phyloP scores from a whole-genome alignment of 2,888 invertebrate genomes.

The Drosophila anceps region DNA sequence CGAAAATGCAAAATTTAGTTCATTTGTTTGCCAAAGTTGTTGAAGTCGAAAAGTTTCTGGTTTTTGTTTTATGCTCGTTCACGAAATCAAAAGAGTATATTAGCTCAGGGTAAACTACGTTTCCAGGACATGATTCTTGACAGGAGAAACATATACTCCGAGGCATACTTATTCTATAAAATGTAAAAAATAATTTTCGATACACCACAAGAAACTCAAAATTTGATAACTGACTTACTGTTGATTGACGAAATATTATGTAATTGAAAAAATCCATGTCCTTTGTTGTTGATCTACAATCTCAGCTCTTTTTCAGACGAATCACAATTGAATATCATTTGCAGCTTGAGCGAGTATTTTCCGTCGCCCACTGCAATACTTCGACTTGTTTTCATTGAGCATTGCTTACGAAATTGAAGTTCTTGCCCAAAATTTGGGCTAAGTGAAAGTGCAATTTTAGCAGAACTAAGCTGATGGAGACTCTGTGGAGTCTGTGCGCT shows the following conservation, averaged over 20 bases:
- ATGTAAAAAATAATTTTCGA: neutral
- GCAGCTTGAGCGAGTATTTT: neutral
- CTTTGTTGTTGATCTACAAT: no score
- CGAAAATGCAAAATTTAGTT: slow-evolving; percentile 65
- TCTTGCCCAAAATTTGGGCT: slow-evolving; percentile 55
- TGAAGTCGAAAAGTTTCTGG: slow-evolving; percentile 55
- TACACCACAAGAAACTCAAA: neutral
- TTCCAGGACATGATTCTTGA: neutral
- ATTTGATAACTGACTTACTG: neutral
- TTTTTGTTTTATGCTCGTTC: slow-evolving; percentile 35
- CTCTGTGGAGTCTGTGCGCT: neutral
- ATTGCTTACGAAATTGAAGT: slow-evolving; percentile 35
- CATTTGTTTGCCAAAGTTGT: slow-evolving; percentile 61
- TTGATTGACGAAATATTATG: neutral
- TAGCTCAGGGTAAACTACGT: neutral
- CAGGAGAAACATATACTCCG: neutral
- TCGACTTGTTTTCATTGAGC: slow-evolving; percentile 18
- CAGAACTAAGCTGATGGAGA: slow-evolving; percentile 2
- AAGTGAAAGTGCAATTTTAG: slow-evolving; percentile 68
- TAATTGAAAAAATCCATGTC: no score
- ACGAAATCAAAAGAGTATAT: neutral
- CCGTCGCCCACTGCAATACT: neutral
- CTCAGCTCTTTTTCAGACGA: no score
- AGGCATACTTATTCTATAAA: neutral
- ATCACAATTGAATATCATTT: no score